Evolutionary conservation across 1,140 invertebrate genomes (phyloP).

Genomic region (Anthonomus grandis): DNA sequence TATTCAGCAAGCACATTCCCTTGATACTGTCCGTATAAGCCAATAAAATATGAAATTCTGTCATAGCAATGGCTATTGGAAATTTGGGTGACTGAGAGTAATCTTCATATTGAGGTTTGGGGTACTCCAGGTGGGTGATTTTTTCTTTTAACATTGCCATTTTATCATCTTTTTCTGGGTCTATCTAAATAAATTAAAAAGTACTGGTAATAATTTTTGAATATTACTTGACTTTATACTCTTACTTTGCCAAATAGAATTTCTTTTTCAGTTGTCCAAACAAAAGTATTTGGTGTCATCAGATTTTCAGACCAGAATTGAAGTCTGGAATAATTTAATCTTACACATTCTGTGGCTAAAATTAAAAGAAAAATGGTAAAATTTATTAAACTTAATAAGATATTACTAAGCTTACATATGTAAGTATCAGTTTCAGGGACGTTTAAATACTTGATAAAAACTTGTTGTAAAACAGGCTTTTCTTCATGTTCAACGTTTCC

Average conservation of each 20-base stretch:
- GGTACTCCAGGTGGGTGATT: slow-evolving; percentile 33
- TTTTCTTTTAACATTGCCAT: slow-evolving; percentile 29
- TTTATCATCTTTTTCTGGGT: slow-evolving; percentile 17
- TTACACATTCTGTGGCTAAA: slow-evolving; percentile 64
- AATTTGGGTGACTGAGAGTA: slow-evolving; percentile 46
- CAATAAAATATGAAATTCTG: slow-evolving; percentile 86
- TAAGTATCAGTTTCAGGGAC: slow-evolving; percentile 68
- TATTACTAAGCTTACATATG: slow-evolving; percentile 47
- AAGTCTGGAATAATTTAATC: slow-evolving; percentile 73
- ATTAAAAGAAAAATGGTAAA: not conserved
- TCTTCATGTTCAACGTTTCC: slow-evolving; percentile 72
- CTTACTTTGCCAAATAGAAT: slow-evolving; percentile 66
- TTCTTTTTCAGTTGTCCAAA: slow-evolving; percentile 79
- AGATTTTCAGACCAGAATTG: slow-evolving; percentile 73
- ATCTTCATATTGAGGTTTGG: slow-evolving; percentile 42
- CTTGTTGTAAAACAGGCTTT: slow-evolving; percentile 72
- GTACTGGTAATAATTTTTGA: too few relatives aligned
- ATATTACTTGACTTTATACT: too few relatives aligned
- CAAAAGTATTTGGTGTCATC: slow-evolving; percentile 72
- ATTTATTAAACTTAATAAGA: not conserved
- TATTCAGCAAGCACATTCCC: slow-evolving; percentile 81
- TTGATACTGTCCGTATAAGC: slow-evolving; percentile 81
- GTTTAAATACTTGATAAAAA: slow-evolving; percentile 80
- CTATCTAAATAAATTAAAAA: slow-evolving; percentile 25
- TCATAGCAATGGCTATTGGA: slow-evolving; percentile 78